phyloP scores from a whole-genome alignment of 2,797 vertebrate species.

The Hippoglossus hippoglossus region DNA sequence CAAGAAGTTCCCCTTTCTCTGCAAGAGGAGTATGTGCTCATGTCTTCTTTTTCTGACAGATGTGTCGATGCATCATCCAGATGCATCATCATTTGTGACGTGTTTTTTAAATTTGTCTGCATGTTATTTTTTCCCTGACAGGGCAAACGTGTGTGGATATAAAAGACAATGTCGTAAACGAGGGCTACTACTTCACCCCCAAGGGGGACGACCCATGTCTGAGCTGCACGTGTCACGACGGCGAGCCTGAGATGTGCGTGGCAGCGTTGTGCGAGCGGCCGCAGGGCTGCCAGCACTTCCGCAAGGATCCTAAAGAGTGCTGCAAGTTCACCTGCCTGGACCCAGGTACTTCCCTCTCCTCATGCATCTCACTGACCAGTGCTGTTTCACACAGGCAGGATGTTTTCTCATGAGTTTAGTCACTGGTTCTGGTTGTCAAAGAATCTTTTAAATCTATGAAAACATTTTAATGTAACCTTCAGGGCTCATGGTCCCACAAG shows the following conservation, averaged over 20 bases:
- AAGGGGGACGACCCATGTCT: slow-evolving; percentile 97
- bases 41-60: neutral
- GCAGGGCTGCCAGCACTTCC: slow-evolving; percentile 95
- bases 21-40: slow-evolving; percentile 92
- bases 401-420: no score
- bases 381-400: neutral
- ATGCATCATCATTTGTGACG: neutral
- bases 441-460: no score
- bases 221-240: slow-evolving; percentile 97
- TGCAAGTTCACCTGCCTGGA: slow-evolving; percentile 99
- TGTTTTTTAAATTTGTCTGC: neutral
- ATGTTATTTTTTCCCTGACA: slow-evolving; percentile 58
- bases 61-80: neutral
- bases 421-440: no score
- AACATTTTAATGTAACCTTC: no score
- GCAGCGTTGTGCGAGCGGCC: slow-evolving; percentile 96
- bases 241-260: slow-evolving; percentile 98
- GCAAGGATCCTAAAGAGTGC: slow-evolving; percentile 97
- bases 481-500: no score
- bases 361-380: neutral
- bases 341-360: slow-evolving; percentile 84
- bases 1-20: slow-evolving; percentile 95
- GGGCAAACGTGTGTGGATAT: slow-evolving; percentile 98
- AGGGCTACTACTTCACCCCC: slow-evolving; percentile 98
- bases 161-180: slow-evolving; percentile 96